Evolutionary conservation across 92 coral and sea anemone species (phyloP), one percentile per base, ranked within the genome.

Genomic region (Porites rus): DNA sequence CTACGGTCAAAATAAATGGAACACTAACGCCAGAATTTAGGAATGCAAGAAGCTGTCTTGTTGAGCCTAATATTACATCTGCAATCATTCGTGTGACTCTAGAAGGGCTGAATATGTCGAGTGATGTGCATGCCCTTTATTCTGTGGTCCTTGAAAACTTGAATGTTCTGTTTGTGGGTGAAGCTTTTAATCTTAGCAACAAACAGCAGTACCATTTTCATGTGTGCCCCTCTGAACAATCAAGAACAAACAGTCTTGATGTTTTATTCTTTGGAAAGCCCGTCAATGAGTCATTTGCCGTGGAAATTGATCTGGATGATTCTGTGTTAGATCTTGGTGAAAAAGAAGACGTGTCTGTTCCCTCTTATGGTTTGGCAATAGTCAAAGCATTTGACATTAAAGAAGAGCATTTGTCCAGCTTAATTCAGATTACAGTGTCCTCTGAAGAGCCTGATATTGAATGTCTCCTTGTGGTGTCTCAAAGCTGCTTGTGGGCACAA

Each of bases 401-500:
- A 52, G 88, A 83, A 18, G 77, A 91, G 5, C 74, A 91, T 21
- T 65, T 93, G 19, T 90, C 78, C 82, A 91, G 89, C 20, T 89
- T 95, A 18, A 67, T 93, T 78, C 94, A 95, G 80, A 76, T 95
- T n/a, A 79, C 96, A 0, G 97, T 88, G 14, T 43, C 95, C 9
- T 93, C 99, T 8, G 82, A 91, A 8, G 90, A 84, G 64, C 76
- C 81, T 21, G 88, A 90, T 22, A 72, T 69, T 25, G 95, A 89
- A 64, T 89, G 95, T 66, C 69, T 87, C 69, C 92, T 96, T 19
- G 74, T 90, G 66, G 96, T 96, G 18, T 96, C 99, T 3, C 92
- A 87, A 60, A 89, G 87, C 43, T 96, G 99, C 80, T 80, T 86
- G 2, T 83, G 81, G 8, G 89, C 88, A 19, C 98, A 94, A 86